phyloP scores from a whole-genome alignment of 1,140 invertebrate species.

The Triops longicaudatus region DNA sequence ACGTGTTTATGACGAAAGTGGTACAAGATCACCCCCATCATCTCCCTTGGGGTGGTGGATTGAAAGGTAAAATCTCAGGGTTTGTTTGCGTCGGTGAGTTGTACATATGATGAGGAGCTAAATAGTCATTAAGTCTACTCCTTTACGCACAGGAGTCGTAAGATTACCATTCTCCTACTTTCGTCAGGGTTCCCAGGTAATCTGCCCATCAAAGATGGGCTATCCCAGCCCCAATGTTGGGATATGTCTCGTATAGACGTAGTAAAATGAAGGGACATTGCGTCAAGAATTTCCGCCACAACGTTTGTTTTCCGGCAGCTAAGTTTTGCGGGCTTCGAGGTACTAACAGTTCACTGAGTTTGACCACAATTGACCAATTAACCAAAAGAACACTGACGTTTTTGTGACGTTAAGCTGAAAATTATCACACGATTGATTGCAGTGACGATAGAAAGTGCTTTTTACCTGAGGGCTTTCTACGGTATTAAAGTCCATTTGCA shows the following conservation, averaged over 20 bases:
- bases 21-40: not conserved
- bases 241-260: not conserved
- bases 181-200: not conserved
- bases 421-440: too few species aligned
- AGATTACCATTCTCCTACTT: not conserved
- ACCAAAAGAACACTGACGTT: too few species aligned
- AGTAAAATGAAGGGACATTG: not conserved
- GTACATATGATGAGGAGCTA: not conserved
- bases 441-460: too few species aligned
- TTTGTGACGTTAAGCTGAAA: too few species aligned
- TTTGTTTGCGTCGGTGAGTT: not conserved
- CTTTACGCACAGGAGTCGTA: not conserved
- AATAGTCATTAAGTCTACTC: not conserved
- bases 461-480: too few species aligned
- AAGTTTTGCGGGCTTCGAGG: too few species aligned
- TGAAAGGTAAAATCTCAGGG: not conserved
- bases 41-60: not conserved
- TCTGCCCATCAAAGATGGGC: not conserved
- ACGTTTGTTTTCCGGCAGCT: too few species aligned
- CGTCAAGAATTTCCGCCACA: too few species aligned
- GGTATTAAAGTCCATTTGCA: too few species aligned
- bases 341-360: too few species aligned
- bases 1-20: not conserved
- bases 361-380: too few species aligned
- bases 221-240: not conserved